Evolutionary conservation across 2,797 vertebrate genomes (phyloP), one percentile per base, ranked within the genome.

Genomic region (Galagoides demidoff): DNA sequence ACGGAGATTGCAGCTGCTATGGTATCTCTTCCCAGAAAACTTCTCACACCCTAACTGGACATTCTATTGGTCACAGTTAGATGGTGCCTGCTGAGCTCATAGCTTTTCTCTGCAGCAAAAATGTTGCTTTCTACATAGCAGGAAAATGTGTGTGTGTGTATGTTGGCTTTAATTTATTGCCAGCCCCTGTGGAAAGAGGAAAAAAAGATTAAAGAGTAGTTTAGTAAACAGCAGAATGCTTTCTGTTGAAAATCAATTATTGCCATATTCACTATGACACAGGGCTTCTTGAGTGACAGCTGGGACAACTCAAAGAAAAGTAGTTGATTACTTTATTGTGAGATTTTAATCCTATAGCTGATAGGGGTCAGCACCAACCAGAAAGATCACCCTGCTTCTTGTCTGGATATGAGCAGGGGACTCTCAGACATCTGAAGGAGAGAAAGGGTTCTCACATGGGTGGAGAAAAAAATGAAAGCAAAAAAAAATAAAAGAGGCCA

Each of bases 161-260:
- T n/a, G 63, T 87, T 16, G 55, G 31, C 76, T 95, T 89, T 89
- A 79, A 82, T 96, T 94, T 96, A 94, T 85, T 93, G 61, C 57
- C 45, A 83, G 37, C 82, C 70, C 29, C 86, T 52, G 57, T 78
- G 88, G 49, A 90, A 92, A 79, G 68, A 71, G 61, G 9, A 1
- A 25, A 39, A 85, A 89, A 64, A 88, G 85, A 78, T 85, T 78
- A 95, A 73, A 71, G 55, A 83, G 45, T 92, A 78, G 71, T 74
- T 90, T 78, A 77, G 83, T 92, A 76, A 97, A 93, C 25, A 94
- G 52, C 27, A 57, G 70, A 92, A 85, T 74, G 17, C 43, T 63
- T 83, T 81, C 78, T 23, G 23, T 68, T 95, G 95, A 78, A 86
- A 95, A 70, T 59, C 74, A 17, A 27, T 81, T 94, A 45, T 20